Conservation (phyloP, 2,888 invertebrate genomes). For the Acrocera orbiculus region DNA sequence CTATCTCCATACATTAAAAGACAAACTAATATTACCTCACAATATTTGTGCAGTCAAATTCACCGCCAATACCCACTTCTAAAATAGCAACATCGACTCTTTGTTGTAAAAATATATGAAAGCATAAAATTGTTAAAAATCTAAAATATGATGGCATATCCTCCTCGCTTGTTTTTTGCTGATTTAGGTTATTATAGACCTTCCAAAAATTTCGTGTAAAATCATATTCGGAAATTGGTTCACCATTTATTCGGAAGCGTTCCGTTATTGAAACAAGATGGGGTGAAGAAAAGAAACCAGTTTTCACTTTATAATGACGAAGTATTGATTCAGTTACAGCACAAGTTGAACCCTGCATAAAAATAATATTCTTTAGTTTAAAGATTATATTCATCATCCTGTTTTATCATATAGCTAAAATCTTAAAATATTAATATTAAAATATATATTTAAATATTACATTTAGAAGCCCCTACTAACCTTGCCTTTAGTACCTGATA, state of each 20-base stretch:
- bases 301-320: slow-evolving; percentile 62
- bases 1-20: too few relatives aligned
- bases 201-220: slow-evolving; percentile 73
- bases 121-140: slow-evolving; percentile 82
- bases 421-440: too few relatives aligned
- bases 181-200: slow-evolving; percentile 47
- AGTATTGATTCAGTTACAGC: slow-evolving; percentile 83
- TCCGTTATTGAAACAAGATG: slow-evolving; percentile 86
- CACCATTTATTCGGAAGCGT: slow-evolving; percentile 74
- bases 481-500: slow-evolving; percentile 96
- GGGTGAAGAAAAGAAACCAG: slow-evolving; percentile 93
- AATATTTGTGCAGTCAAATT: slow-evolving; percentile 86
- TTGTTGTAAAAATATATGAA: slow-evolving; percentile 69
- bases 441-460: too few relatives aligned
- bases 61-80: slow-evolving; percentile 96
- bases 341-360: slow-evolving; percentile 71
- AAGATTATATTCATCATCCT: too few relatives aligned
- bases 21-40: slow-evolving; percentile 41
- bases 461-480: slow-evolving; percentile 24
- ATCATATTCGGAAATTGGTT: slow-evolving; percentile 48
- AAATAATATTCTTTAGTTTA: too few relatives aligned
- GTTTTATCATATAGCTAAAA: too few relatives aligned
- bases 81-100: slow-evolving; percentile 82
- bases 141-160: slow-evolving; percentile 91
- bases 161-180: slow-evolving; percentile 34